These are phyloP conservation scores for Umimayanthus chanpuru DNA, from an alignment of 92 coral and sea anemone species.

Conservation along the genomic window DNA sequence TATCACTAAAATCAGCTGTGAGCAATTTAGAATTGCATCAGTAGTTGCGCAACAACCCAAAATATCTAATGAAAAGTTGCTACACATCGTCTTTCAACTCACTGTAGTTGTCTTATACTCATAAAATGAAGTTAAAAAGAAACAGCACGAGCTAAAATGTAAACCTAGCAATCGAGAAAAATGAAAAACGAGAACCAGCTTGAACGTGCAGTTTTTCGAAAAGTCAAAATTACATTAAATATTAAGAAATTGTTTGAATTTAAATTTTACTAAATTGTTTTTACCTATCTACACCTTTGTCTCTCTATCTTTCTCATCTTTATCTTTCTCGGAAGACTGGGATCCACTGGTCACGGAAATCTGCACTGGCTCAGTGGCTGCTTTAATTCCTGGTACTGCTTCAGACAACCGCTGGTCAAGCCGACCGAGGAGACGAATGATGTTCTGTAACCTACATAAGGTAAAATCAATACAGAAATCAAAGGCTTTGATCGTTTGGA, in stretches of 20 bases:
- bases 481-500: neutral
- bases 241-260: neutral
- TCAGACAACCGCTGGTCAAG: slow-evolving; percentile 78
- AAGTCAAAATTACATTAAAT: too few species aligned
- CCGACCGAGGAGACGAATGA: slow-evolving; percentile 79
- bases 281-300: slow-evolving; percentile 21
- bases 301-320: slow-evolving; percentile 32
- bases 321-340: slow-evolving; percentile 33
- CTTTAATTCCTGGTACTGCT: slow-evolving; percentile 26
- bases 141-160: neutral
- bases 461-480: neutral
- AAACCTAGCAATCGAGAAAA: too few species aligned
- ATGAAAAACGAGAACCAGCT: neutral
- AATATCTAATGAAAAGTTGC: neutral
- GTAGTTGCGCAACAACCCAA: neutral
- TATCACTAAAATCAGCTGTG: too few species aligned
- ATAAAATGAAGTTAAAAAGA: neutral
- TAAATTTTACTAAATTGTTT: neutral
- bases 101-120: neutral
- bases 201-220: neutral
- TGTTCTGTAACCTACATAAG: slow-evolving; percentile 63
- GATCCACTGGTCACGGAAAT: neutral
- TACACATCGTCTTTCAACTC: neutral
- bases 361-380: slow-evolving; percentile 11
- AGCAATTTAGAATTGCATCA: too few species aligned